phyloP scores from a whole-genome alignment of 1,140 invertebrate species.

The Megathymus violae region DNA sequence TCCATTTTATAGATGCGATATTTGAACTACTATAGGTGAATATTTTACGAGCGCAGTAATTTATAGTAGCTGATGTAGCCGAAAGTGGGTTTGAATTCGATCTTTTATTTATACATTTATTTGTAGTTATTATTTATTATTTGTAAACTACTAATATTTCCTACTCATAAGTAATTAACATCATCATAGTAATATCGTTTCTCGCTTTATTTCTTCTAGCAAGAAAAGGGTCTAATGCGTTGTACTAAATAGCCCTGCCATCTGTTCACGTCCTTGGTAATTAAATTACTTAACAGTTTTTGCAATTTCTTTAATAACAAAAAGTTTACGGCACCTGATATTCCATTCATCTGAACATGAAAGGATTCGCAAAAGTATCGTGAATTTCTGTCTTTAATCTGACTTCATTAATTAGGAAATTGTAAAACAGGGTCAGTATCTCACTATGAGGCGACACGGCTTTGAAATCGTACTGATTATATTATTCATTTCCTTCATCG shows the following conservation, averaged over 20 bases:
- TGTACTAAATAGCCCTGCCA: constrained; percentile 53
- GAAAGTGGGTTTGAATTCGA: too few relatives aligned
- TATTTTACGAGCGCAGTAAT: too few relatives aligned
- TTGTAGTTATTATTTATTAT: too few relatives aligned
- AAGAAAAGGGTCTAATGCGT: neutral
- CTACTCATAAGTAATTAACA: too few relatives aligned
- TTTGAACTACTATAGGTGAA: too few relatives aligned
- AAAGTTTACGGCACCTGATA: constrained; percentile 13
- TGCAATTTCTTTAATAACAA: constrained; percentile 45
- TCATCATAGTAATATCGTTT: neutral
- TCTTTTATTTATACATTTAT: too few relatives aligned
- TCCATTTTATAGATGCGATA: too few relatives aligned
- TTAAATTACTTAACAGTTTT: constrained; percentile 69
- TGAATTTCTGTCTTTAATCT: neutral
- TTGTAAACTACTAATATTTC: too few relatives aligned
- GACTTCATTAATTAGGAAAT: neutral
- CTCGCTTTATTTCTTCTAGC: neutral
- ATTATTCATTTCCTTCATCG: too few relatives aligned
- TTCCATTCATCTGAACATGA: constrained; percentile 1
- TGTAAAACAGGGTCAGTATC: neutral
- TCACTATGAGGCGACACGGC: neutral
- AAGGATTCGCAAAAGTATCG: neutral
- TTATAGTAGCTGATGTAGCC: too few relatives aligned
- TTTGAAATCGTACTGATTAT: neutral
- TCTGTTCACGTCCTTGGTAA: constrained; percentile 63